Base-by-base conservation (phyloP, 2,113 vertebrate species). In the Pithys albifrons region DNA sequence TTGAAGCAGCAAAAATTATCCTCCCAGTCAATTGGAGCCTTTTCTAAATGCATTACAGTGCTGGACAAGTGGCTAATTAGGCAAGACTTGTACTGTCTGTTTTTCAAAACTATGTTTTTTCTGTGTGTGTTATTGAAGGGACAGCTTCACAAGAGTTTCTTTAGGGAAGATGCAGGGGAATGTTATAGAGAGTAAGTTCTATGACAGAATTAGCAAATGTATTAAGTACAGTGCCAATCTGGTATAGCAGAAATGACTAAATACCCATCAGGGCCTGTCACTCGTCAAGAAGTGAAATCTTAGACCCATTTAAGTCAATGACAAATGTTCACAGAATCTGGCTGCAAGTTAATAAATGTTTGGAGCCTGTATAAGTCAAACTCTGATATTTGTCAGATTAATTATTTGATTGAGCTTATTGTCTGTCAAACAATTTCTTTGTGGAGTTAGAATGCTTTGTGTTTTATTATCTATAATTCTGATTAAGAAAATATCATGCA, bases 301-400 rank as follows among this genome's bases (percentile, higher is more conserved):
- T 96, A 96, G 92, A 92, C 83, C 93, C 96, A 80, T 96, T 96
- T 95, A 95, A 96, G 95, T 97, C 95, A 96, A 96, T 94, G 92
- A 95, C 96, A 97, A 96, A 97, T 96, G 95, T 96, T 97, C 95
- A 94, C 93, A 97, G 96, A 97, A 95, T 96, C 96, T 96, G 95
- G 92, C 88, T 96, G 93, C 83, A 93, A 95, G 88, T 96, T 96
- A 94, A 96, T 96, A 97, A 97, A 96, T 94, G 96, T 97, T 96
- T 96, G 92, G 96, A 97, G 95, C 88, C 92, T 93, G 92, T 91
- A 84, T 87, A 93, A 89, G 85, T 95, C 95, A 92, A 91, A 86
- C 61, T 66, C 85, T 79, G 73, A 93, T 96, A 95, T 96, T 96
- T 96, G 92, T 96, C 96, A 96, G 91, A 94, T 95, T 95, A 96